Conservation (phyloP, 2,888 invertebrate genomes). For the Diaperis boleti region DNA sequence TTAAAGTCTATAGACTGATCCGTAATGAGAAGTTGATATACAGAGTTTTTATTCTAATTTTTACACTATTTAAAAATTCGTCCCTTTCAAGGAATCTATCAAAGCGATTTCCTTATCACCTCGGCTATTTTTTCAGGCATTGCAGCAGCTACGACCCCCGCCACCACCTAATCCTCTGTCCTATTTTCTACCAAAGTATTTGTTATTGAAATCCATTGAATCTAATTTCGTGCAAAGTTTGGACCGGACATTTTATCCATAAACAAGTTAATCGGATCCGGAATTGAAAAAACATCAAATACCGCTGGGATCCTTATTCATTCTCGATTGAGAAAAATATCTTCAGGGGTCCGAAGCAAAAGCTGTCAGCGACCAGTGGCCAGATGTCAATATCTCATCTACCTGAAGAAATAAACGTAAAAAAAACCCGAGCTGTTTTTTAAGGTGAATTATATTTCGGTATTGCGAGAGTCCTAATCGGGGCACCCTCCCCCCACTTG, state of each 20-base stretch:
- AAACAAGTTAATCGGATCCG: slow-evolving; percentile 63
- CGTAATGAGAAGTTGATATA: too few relatives aligned
- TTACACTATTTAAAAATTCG: too few relatives aligned
- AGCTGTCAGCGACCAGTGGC: slow-evolving; percentile 61
- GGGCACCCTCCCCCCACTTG: slow-evolving; percentile 52
- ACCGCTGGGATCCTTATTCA: slow-evolving; percentile 56
- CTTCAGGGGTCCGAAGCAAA: slow-evolving; percentile 43
- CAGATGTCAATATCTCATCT: slow-evolving; percentile 56
- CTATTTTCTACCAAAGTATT: slow-evolving; percentile 29
- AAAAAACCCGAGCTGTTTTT: slow-evolving; percentile 19
- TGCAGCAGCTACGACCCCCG: too few relatives aligned
- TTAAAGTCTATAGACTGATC: too few relatives aligned
- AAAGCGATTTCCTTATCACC: too few relatives aligned
- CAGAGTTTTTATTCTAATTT: too few relatives aligned
- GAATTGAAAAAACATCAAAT: slow-evolving; percentile 63
- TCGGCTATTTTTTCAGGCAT: too few relatives aligned
- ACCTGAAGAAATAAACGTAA: slow-evolving; percentile 11
- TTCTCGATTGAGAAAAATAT: slow-evolving; percentile 56
- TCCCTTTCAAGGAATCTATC: too few relatives aligned
- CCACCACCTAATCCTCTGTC: too few relatives aligned
- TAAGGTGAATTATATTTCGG: neutral
- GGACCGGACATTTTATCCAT: slow-evolving; percentile 58
- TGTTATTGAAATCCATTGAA: slow-evolving; percentile 42
- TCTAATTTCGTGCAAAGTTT: slow-evolving; percentile 49
- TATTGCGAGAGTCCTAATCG: neutral